Conservation (phyloP, 2,113 vertebrate genomes). For the Zingel zingel region DNA sequence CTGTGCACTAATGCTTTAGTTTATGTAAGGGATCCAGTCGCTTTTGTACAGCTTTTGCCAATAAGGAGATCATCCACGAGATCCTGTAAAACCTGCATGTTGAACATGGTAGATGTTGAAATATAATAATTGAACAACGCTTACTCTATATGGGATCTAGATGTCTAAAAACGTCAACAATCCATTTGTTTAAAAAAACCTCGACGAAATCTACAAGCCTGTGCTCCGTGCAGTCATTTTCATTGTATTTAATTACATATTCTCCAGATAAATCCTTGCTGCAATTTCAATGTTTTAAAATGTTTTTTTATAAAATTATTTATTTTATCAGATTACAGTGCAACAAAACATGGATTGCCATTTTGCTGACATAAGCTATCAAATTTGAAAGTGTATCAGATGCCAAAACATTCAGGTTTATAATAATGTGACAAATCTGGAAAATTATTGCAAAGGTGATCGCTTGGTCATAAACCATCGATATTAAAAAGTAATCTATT, state of each 20-base stretch:
- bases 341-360: too few species aligned
- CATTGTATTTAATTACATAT: too few species aligned
- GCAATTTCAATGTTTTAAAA: too few species aligned
- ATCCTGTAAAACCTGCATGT: too few species aligned
- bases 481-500: not conserved
- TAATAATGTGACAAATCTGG: not conserved
- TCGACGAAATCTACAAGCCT: not conserved
- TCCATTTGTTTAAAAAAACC: not conserved
- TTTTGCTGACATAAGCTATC: not conserved
- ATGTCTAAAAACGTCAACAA: not conserved
- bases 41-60: not conserved
- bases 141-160: not conserved
- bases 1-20: too few species aligned
- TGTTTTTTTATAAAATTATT: too few species aligned
- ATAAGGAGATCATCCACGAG: not conserved
- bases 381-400: not conserved
- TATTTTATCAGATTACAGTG: too few species aligned
- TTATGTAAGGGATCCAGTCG: not conserved
- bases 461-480: not conserved
- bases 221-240: too few species aligned
- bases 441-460: not conserved
- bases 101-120: not conserved
- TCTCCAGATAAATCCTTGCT: too few species aligned
- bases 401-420: not conserved
- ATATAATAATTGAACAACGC: not conserved